Evolutionary conservation across 1,140 invertebrate genomes (phyloP).

Genomic region (Aleiodes sp.): DNA sequence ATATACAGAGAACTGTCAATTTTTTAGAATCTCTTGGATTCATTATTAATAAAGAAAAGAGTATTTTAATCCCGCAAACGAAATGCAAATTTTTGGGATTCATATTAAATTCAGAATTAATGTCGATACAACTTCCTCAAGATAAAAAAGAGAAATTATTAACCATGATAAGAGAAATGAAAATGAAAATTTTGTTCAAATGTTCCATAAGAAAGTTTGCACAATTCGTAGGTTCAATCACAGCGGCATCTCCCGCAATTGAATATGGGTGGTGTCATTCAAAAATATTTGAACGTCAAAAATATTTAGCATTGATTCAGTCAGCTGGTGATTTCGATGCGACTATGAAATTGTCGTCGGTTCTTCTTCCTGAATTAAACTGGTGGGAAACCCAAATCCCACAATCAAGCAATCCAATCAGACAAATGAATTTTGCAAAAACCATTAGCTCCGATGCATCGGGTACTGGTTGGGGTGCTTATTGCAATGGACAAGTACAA

Average conservation of each 20-base stretch:
- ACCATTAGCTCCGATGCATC: conserved; percentile 47
- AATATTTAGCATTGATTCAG: conserved; percentile 29
- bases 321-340: conserved; percentile 28
- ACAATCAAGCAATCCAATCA: not conserved
- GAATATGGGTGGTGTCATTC: conserved; percentile 40
- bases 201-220: conserved; percentile 43
- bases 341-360: not conserved
- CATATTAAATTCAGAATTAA: conserved; percentile 35
- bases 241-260: conserved; percentile 38
- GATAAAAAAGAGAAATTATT: conserved; percentile 32
- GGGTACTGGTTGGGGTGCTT: conserved; percentile 44
- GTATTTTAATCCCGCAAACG: not conserved
- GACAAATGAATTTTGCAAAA: conserved; percentile 4
- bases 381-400: conserved; percentile 30
- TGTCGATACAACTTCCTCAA: conserved; percentile 32
- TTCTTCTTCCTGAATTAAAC: conserved; percentile 2
- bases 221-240: conserved; percentile 36
- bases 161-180: conserved; percentile 10
- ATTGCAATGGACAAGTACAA: conserved; percentile 2
- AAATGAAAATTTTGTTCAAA: conserved; percentile 4
- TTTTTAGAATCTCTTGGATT: conserved; percentile 10
- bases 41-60: conserved; percentile 20
- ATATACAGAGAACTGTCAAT: not conserved
- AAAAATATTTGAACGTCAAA: conserved; percentile 37
- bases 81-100: conserved; percentile 38